phyloP scores from a whole-genome alignment of 2,797 vertebrate genomes.

The Mus spretus region DNA sequence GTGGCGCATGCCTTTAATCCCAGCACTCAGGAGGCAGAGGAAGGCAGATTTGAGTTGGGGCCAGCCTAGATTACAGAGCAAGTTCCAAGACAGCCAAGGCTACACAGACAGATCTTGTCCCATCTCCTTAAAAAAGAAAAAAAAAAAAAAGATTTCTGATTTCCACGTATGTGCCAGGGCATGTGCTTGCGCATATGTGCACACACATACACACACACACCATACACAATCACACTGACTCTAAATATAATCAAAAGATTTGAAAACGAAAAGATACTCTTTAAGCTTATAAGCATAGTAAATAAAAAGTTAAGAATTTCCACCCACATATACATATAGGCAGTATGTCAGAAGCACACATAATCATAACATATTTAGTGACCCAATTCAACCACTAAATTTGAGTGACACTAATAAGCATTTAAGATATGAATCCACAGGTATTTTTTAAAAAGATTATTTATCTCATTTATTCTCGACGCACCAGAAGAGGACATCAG shows the following conservation, averaged over 20 bases:
- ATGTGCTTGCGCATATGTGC: neutral
- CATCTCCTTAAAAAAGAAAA: neutral
- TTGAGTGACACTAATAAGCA: neutral
- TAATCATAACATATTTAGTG: neutral
- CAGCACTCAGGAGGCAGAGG: neutral
- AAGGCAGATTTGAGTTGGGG: neutral
- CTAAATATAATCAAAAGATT: neutral
- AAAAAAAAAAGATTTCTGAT: neutral
- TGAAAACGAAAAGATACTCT: neutral
- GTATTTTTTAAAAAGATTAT: no score
- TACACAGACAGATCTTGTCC: neutral
- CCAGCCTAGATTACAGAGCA: neutral
- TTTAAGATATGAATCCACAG: neutral
- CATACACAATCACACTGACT: neutral
- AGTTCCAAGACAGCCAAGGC: neutral
- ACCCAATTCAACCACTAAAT: constrained; percentile 11
- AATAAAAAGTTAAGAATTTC: constrained; percentile 42
- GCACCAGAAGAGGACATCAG: no score
- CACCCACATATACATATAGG: constrained; percentile 12
- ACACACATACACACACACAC: no score
- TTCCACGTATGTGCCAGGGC: neutral
- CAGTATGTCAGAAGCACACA: constrained; percentile 9
- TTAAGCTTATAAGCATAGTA: constrained; percentile 37
- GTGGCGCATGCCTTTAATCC: neutral
- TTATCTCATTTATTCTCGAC: no score